Base-by-base conservation (phyloP, 2,888 invertebrate genomes). In the Hylaea fasciaria region DNA sequence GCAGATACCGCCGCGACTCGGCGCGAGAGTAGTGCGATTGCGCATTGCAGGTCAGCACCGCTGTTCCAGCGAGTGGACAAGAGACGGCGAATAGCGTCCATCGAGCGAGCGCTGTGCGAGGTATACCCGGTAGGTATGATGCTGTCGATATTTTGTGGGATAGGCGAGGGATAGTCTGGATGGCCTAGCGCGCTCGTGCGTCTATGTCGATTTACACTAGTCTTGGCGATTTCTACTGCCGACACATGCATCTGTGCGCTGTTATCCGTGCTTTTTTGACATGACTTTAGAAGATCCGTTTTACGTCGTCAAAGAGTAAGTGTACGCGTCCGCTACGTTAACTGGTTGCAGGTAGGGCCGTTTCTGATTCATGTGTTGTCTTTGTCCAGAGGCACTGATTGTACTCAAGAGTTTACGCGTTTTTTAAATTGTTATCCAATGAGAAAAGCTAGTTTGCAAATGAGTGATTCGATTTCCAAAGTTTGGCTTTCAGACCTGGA, bases 231-330 rank as follows among this genome's bases (percentile, higher is more conserved):
- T 51, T 55, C 43, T 65, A 64, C 58, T 59, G 61, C 56, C 73
- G 70, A 86, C 87, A 81, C 84, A 91, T 90, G 90, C 78, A 73
- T 81, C 79, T 72, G 70, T 72, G 82, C 77, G 73, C 66, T 71
- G 68, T 75, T 73, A 74, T 62, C 76, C 77, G 65, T 77, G 88
- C 79, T 84, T 89, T 82, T 93, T 93, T 95, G 96, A 95, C 95
- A 98, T 98, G 98, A 97, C 98, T 95, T 95, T 98, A 93, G 98
- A 98, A 94, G 98, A 98, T 94, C 98, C 98, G 73, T 98, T 98
- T 94, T 98, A 98, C 95, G 98, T 98, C 91, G 98, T 98, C 78
- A 98, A 98, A 95, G 98, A 98, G 98, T 98, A 95, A 97, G 98
- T 95, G 62, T 40, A 45, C 13, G 32, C 39, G 8, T 16, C 29